Conservation (phyloP, 2,113 vertebrate species). For the Synchiropus splendidus region DNA sequence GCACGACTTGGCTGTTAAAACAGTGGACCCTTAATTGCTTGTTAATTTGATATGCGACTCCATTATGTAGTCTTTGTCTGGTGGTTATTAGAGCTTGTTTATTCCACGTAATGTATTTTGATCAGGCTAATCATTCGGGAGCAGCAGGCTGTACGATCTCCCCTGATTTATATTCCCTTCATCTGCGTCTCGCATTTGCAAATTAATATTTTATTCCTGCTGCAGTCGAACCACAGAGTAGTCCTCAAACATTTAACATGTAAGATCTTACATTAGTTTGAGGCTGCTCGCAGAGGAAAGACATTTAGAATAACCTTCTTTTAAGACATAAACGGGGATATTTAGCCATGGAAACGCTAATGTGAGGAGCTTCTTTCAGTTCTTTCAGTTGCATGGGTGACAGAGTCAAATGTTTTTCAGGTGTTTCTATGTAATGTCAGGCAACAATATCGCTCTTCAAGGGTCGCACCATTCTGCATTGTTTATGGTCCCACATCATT, state of each 20-base stretch:
- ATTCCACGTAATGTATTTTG: slow-evolving; percentile 23
- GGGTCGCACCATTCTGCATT: too few relatives aligned
- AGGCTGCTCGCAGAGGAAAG: too few relatives aligned
- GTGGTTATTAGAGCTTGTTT: slow-evolving; percentile 8
- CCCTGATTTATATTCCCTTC: slow-evolving; percentile 4
- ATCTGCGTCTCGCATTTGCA: background rate
- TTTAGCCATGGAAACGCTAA: too few relatives aligned
- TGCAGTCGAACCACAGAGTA: slow-evolving; percentile 14
- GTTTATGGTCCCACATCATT: too few relatives aligned
- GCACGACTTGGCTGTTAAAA: slow-evolving; percentile 5
- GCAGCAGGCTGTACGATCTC: slow-evolving; percentile 14
- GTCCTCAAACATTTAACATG: slow-evolving; percentile 5
- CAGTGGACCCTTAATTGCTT: background rate
- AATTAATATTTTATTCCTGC: background rate
- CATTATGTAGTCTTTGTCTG: slow-evolving; percentile 1
- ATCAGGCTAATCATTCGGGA: slow-evolving; percentile 26
- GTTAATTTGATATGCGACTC: slow-evolving; percentile 7
- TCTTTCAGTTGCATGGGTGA: too few relatives aligned
- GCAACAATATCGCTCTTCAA: too few relatives aligned
- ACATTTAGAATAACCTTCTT: too few relatives aligned
- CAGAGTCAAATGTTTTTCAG: too few relatives aligned
- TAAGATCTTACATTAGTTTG: too few relatives aligned
- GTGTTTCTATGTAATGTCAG: too few relatives aligned
- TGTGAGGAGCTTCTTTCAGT: too few relatives aligned
- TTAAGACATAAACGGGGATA: too few relatives aligned